Evolutionary conservation across 2,797 vertebrate species (phyloP), one percentile per base, ranked within the genome.

Genomic region (Sebastiscus tertius): DNA sequence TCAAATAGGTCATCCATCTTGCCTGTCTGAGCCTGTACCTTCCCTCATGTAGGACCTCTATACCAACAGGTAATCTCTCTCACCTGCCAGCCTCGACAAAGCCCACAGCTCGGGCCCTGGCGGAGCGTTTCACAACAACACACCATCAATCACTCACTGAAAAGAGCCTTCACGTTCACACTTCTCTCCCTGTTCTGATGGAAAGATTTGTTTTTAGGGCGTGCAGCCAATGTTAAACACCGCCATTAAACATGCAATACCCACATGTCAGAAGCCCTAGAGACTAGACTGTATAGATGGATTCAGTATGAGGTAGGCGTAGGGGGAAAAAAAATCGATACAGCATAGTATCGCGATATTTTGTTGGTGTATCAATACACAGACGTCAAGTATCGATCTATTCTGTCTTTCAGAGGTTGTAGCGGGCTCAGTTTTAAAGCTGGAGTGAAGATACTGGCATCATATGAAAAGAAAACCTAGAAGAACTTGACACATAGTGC

Each of bases 51-150:
- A 82, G 85, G 84, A 88, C 80, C 87, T 88, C 69, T 78, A 80
- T 77, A 89, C 77, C 81, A 88, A 86, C 88, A 94, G 85, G 80
- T 94, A 91, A 93, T 93, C 89, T 89, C 83, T 84, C 84, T 90
- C 79, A 92, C 90, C 86, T 93, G 90, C 85, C 88, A 90, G 77
- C 85, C 24, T 84, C 61, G 61, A 90, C 81, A 90, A 91, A 92
- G 81, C 87, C 74, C 75, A 39, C 67, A 82, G 73, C 77, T 85
- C 39, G 6, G 16, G 69, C 75, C 78, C 83, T 69, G 70, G 74
- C 5, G 46, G 76, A 91, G 87, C 64, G 26, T 93, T 94, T 93
- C 92, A 89, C 87, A 93, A 91, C 84, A 89, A 83, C 79, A 76
- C 72, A 72, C 58, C 87, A 91, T 94, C 87, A 88, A 80, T 94